Base-by-base conservation (phyloP, 2,888 invertebrate genomes). In the Lypha dubia region DNA sequence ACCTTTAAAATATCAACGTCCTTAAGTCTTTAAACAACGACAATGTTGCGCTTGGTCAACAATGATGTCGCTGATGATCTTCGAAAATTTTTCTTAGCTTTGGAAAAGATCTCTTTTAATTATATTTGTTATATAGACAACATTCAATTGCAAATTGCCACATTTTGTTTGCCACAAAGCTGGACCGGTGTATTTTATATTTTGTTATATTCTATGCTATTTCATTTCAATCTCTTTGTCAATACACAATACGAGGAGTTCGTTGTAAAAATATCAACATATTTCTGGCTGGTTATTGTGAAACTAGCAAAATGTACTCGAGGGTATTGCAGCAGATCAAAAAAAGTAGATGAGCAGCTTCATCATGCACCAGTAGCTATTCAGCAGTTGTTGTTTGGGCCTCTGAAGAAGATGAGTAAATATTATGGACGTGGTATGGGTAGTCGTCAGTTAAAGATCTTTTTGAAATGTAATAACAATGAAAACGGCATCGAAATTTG, bases 51-150 rank as follows among this genome's bases (percentile, higher is more conserved):
- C 17, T 17, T 3, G 7, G 20, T 7, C 22, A 51, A 68, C n/a
- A 22, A 22, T 28, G 20, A 46, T 35, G 35, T 35, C 67, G n/a
- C 41, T 67, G 53, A 22, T 53, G 82, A 60, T 58, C 44, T 58
- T 32, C 35, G 56, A 65, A 56, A 28, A 11, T 28, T 17, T 63
- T 13, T 58, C 46, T n/a, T 62, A 28, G 6, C 24, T 75, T 63
- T 70, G 46, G n/a, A 41, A 80, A 28, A 76, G 67, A 80, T 80
- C 75, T 84, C 71, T 81, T 86, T 86, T 84, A 86, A 86, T 86
- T 84, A 84, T 81, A 84, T 71, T 86, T 86, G 79, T 67, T 46
- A 79, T 71, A 71, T 67, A 79, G 67, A 51, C 70, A 44, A 73
- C 24, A 73, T 73, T 20, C 68, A 76, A 73, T 74, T 75, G 81